These are phyloP conservation scores for Astreopora myriophthalma DNA, from an alignment of 64 coral and sea anemone genomes.

Conservation along the genomic window DNA sequence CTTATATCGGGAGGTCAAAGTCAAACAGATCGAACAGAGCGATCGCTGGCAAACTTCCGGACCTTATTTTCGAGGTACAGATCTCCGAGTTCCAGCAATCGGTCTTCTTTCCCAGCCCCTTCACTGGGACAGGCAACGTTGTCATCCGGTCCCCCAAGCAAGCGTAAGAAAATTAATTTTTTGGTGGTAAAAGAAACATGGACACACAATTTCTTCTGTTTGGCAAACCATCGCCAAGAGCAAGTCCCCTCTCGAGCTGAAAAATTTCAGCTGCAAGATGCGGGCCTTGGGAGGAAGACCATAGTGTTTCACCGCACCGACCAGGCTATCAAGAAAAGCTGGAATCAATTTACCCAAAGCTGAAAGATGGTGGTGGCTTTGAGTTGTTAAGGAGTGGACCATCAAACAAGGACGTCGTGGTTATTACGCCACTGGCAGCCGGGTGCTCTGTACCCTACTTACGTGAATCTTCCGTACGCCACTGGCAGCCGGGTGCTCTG, in stretches of 20 bases:
- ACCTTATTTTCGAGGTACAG: not conserved
- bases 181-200: conserved; percentile 47
- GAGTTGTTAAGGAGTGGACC: conserved; percentile 35
- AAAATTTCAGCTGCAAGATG: conserved; percentile 6
- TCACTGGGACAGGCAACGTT: not conserved
- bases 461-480: not conserved
- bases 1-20: not conserved
- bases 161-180: not conserved
- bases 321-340: not conserved
- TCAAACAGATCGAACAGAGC: not conserved
- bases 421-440: not conserved
- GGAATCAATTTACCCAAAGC: conserved; percentile 35
- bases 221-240: not conserved
- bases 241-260: not conserved
- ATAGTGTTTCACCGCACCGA: conserved; percentile 20
- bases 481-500: not conserved
- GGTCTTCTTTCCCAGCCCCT: not conserved
- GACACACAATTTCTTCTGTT: conserved; percentile 39
- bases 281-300: conserved; percentile 10
- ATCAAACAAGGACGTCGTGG: not conserved
- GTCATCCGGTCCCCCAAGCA: not conserved
- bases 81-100: not conserved
- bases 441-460: not conserved
- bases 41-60: not conserved
- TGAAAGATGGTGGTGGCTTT: conserved; percentile 42